These are phyloP conservation scores for Amiota mariae DNA, from an alignment of 2,888 invertebrate species.

Conservation along the genomic window DNA sequence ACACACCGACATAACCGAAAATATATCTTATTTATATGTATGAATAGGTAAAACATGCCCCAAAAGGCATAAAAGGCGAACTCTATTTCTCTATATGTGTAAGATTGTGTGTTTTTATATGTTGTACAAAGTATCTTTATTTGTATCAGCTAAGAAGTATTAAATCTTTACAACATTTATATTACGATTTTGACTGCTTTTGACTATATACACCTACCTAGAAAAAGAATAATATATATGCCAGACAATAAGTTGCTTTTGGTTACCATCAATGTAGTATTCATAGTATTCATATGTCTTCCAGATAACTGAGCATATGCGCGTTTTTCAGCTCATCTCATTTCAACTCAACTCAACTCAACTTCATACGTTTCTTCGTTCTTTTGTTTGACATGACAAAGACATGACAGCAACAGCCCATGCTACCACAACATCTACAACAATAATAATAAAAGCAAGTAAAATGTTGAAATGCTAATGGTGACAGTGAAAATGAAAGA, in stretches of 20 bases:
- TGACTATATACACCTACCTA: slow-evolving; percentile 28
- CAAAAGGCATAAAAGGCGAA: not conserved
- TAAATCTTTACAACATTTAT: slow-evolving; percentile 23
- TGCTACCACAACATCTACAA: slow-evolving; percentile 28
- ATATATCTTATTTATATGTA: slow-evolving; percentile 6
- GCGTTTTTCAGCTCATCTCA: slow-evolving; percentile 36
- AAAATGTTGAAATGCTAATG: slow-evolving; percentile 32
- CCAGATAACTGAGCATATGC: slow-evolving; percentile 54
- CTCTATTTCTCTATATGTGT: not conserved
- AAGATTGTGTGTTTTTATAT: not conserved
- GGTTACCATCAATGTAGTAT: slow-evolving; percentile 49
- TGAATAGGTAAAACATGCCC: slow-evolving; percentile 8
- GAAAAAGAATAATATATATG: not conserved
- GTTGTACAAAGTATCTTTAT: not conserved
- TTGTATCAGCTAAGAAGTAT: slow-evolving; percentile 8
- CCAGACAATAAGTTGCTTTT: slow-evolving; percentile 58
- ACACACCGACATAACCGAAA: not conserved
- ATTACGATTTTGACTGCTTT: slow-evolving; percentile 30
- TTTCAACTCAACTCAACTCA: not conserved
- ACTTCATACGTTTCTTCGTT: slow-evolving; percentile 27
- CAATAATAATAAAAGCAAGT: slow-evolving; percentile 1
- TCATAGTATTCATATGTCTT: slow-evolving; percentile 43
- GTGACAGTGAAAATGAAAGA: slow-evolving; percentile 40
- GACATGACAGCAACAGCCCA: slow-evolving; percentile 56
- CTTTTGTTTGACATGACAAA: slow-evolving; percentile 66